Percentiles rank a stretch among this genome's conserved stretches.
These are phyloP conservation scores for Malacoraja senta DNA, from an alignment of 2,797 vertebrate species.

Conservation along the genomic window DNA sequence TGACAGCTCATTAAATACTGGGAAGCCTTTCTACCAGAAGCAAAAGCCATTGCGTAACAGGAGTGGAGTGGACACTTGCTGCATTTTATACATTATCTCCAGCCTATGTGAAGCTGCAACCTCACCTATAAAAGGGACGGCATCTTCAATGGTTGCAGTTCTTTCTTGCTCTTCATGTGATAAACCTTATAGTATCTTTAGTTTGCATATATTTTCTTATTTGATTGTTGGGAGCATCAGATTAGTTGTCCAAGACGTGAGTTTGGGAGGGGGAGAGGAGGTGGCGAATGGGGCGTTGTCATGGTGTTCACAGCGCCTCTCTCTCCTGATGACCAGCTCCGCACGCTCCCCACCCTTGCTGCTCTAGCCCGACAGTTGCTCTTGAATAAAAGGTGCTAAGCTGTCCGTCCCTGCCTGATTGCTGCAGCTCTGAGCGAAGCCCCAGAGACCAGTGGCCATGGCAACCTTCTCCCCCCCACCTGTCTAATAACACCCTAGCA, in stretches of 20 bases:
- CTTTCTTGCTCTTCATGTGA: constrained; percentile 1
- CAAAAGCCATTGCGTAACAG: constrained; percentile 89
- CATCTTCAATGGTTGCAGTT: not conserved
- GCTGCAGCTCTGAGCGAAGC: not conserved
- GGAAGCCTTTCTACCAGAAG: constrained; percentile 95
- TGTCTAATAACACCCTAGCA: no score
- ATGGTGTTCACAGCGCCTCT: no score
- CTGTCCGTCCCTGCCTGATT: not conserved
- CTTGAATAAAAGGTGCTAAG: not conserved
- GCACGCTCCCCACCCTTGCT: not conserved
- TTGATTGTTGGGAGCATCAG: not conserved
- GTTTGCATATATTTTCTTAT: constrained; percentile 88
- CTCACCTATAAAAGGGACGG: not conserved
- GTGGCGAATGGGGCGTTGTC: not conserved
- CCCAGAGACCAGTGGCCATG: not conserved
- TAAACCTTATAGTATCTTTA: constrained; percentile 71
- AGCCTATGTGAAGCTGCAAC: constrained; percentile 55
- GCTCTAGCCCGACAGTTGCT: not conserved
- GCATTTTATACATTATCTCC: constrained; percentile 78
- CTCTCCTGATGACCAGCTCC: constrained; percentile 25
- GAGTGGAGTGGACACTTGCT: constrained; percentile 51
- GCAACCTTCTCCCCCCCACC: not conserved
- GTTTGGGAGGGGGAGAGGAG: constrained; percentile 33
- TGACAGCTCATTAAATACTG: constrained; percentile 91
- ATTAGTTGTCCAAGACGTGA: not conserved